Base-by-base conservation (phyloP, 2,888 invertebrate genomes). In the Dioctria rufipes region DNA sequence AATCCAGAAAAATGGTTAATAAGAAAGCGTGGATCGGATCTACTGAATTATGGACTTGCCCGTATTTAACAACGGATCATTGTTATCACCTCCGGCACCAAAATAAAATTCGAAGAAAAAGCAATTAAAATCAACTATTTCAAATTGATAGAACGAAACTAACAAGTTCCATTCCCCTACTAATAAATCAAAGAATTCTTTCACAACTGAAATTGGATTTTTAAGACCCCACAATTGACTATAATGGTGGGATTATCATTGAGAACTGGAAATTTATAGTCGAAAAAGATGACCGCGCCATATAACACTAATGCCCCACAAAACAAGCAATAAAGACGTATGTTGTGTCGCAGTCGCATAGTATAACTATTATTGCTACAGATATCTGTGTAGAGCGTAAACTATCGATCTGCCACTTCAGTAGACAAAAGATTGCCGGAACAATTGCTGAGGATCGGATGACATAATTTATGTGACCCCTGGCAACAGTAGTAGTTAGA, bases 201-300 rank as follows among this genome's bases (percentile, higher is more conserved):
- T 77, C 43, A 77, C 37, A 42, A 63, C 58, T 42, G 49, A 79
- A 67, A 67, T 79, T 79, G 60, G 60, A 79, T 58, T 67, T 79
- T 65, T 79, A 79, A 79, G 67, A 69, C 79, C 79, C 79, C 79
- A 79, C 79, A 79, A 79, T 79, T 79, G 79, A 60, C 79, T 40
- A 67, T 79, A 69, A 79, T 79, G 40, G 67, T 43, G 51, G 67
- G 79, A 79, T 79, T 79, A 79, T 67, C 67, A 79, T 60, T 79
- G 67, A 79, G 46, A 60, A 46, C 13, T 79, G 54, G 42, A 60
- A 69, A 79, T 79, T 79, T 79, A 79, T 79, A 67, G 58, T 60
- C 77, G 13, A 77, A 77, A 77, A 77, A 61, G 77, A 77, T 77
- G 77, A 77, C 77, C 63, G 39, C 61, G 49, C n/a, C 63, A 49